Evolutionary conservation across 2,113 vertebrate species (phyloP), one percentile per base, ranked within the genome.

Genomic region (Lasiurus cinereus): DNA sequence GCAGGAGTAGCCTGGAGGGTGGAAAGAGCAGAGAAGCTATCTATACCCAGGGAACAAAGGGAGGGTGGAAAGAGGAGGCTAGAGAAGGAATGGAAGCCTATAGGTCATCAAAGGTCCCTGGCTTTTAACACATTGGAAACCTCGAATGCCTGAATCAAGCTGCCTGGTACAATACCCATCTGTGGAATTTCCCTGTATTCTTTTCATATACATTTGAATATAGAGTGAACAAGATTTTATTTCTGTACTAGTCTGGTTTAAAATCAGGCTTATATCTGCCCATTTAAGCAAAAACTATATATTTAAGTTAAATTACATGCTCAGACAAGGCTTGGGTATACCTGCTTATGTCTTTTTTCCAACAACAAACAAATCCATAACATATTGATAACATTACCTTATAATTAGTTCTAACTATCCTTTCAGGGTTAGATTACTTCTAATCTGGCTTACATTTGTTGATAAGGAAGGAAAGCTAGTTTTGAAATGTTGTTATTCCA

Each of bases 401-500:
- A 43, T 79, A 46, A 86, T 66, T 90, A 74, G n/a, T 11, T 59
- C 24, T 83, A 74, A 48, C 29, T 46, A 80, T 59, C 50, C 83
- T 69, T 88, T 88, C 88, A 69, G 70, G 48, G 56, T 76, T 46
- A 85, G 46, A 29, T 74, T 80, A 80, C 13, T 36, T 80, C 21
- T 16, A 84, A 87, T 54, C 16, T 46, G 36, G 56, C 46, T 39
- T 82, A 48, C 0, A 56, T 82, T 87, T 82, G 76, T 50, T 74
- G 48, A 82, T 69, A 87, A 94, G 54, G 15, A 88, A 88, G 21
- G 24, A 15, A 83, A 59, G 15, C 39, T 83, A 27, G 67, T 83
- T 91, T 86, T 27, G 15, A 95, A 87, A 82, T 91, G 52, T 24
- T 67, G 27, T 72, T 85, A 80, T 48, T 66, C 36, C 24, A 50